Evolutionary conservation across 2,888 invertebrate species (phyloP), one percentile per base, ranked within the genome.

Genomic region (Cantharis flavilabris): DNA sequence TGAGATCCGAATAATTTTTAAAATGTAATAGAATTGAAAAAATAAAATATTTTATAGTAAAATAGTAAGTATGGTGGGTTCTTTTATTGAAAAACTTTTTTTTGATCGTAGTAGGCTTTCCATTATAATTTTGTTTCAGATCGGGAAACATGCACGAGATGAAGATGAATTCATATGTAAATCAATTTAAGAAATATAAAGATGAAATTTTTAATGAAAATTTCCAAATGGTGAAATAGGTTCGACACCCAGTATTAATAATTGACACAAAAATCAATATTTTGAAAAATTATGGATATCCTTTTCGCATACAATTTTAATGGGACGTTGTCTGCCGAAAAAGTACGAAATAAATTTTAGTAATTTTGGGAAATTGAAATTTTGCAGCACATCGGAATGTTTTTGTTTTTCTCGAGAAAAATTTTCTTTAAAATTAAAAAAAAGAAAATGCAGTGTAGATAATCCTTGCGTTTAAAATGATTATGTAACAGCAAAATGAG

Each of bases 401-500:
- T 23, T 26, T 26, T 2, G 26, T 26, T 26, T 18, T 23, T 16
- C 23, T 67, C 4, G 23, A 20, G 10, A 67, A 26, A 5, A 14
- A 13, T 23, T 3, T 3, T n/a, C 5, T 67, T 67, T 13, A 5
- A 65, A 73, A 73, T 33, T 5, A 5, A 13, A 33, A 49, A 49
- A 7, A n/a, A 9, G 13, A 49, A 49, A 49, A 49, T 49, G 49
- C 49, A 49, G 7, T 49, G 49, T 49, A 49, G 49, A n/a, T 49
- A 49, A 49, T 62, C 23, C 63, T 26, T 16, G 49, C 67, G 65
- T 16, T 62, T 71, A 69, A 62, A 49, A 75, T 73, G 73, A 78
- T 78, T 78, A 78, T 76, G 75, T 75, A 78, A 78, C 70, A 71
- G 77, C 18, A 73, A 79, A 78, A 78, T 82, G 74, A 79, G 78